Conservation (phyloP, 1,140 invertebrate genomes). For the Pararge aegeria region DNA sequence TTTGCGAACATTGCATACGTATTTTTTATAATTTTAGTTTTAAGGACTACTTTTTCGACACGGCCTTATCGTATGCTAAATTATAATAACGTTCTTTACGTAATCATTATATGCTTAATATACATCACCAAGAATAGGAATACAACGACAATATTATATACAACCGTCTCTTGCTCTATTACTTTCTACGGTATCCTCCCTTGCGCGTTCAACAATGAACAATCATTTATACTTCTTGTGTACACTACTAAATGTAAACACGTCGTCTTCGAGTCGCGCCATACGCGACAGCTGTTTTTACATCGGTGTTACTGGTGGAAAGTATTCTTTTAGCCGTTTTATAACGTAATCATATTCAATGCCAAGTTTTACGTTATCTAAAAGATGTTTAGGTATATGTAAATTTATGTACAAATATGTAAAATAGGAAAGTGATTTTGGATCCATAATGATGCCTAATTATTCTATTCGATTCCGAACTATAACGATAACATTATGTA, state of each 20-base stretch:
- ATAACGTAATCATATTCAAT: conserved; percentile 18
- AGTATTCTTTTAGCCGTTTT: conserved; percentile 5
- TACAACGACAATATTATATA: no score
- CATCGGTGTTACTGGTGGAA: conserved; percentile 24
- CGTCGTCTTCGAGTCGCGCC: conserved; percentile 11
- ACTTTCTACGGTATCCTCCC: conserved; percentile 41
- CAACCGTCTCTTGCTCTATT: background rate
- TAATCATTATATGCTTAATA: no score
- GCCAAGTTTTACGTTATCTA: conserved; percentile 6
- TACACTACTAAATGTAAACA: conserved; percentile 65
- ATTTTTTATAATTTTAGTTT: no score
- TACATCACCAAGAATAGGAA: no score
- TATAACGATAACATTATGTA: background rate
- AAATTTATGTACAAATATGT: background rate
- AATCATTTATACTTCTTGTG: conserved; percentile 64
- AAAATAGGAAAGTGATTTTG: background rate
- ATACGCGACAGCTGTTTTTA: conserved; percentile 27
- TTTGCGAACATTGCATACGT: no score
- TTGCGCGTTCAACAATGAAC: conserved; percentile 55
- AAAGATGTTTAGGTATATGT: background rate
- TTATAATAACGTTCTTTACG: no score
- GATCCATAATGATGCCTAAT: no score
- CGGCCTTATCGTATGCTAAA: no score
- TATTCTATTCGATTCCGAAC: background rate
- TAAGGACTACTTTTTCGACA: no score